A percentile compares a stretch with the other conserved stretches of the same genome.
phyloP scores from a whole-genome alignment of 2,888 invertebrate species.

The Minunthozetes semirufus region DNA sequence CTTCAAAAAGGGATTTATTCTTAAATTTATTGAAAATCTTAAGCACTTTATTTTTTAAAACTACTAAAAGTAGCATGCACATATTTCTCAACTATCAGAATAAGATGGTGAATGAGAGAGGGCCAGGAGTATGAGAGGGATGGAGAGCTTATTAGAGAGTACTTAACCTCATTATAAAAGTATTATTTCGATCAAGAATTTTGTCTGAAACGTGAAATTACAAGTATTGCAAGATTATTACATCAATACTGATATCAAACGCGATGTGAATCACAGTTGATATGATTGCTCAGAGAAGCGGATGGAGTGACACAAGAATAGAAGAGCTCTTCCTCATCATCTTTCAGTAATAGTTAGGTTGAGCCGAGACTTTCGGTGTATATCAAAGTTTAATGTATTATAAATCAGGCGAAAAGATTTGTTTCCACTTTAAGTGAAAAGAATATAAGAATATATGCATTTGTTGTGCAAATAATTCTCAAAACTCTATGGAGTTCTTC shows the following conservation, averaged over 20 bases:
- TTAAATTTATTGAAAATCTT: background rate
- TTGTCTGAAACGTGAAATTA: background rate
- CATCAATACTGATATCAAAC: background rate
- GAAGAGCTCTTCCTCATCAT: too few species aligned
- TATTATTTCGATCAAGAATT: conserved; percentile 5
- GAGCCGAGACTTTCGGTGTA: background rate
- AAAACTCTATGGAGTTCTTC: background rate
- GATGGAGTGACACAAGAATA: background rate
- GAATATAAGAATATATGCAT: background rate
- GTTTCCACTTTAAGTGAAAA: background rate
- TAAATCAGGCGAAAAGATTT: conserved; percentile 24
- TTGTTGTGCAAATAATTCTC: background rate
- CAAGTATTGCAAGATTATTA: background rate
- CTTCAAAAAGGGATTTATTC: background rate
- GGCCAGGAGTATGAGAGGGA: background rate
- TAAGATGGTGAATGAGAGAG: background rate
- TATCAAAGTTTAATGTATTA: background rate
- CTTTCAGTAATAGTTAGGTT: background rate
- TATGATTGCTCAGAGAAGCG: background rate
- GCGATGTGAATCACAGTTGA: background rate
- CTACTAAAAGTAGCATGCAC: too few species aligned
- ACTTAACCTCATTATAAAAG: conserved; percentile 26
- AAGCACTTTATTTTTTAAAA: background rate
- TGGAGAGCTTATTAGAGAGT: background rate
- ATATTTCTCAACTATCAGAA: too few species aligned